Evolutionary conservation across 1,140 invertebrate genomes (phyloP).

Genomic region (Bombus sylvicola): DNA sequence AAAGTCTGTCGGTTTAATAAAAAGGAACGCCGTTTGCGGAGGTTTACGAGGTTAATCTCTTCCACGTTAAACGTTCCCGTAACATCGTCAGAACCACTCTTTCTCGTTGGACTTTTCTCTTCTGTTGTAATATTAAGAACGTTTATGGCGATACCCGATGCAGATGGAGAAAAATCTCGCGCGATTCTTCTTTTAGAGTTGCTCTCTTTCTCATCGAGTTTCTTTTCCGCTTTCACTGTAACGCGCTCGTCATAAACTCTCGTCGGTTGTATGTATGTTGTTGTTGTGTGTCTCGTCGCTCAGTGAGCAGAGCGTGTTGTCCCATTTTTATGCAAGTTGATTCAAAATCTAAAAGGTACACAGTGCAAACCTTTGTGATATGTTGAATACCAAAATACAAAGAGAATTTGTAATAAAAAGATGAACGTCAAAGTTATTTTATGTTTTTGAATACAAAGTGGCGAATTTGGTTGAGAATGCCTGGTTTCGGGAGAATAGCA

Average conservation of each 20-base stretch:
- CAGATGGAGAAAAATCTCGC: background rate
- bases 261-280: background rate
- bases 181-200: background rate
- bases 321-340: background rate
- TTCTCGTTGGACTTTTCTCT: background rate
- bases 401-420: background rate
- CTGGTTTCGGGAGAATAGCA: too few species aligned
- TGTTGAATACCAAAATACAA: background rate
- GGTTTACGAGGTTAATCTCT: background rate
- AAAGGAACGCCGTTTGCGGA: background rate
- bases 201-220: background rate
- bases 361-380: background rate
- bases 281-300: too few species aligned
- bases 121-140: background rate
- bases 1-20: conserved; percentile 21
- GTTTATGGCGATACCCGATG: background rate
- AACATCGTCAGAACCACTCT: too few species aligned
- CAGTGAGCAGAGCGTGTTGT: background rate
- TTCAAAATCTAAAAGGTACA: background rate
- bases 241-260: background rate
- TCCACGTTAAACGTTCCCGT: conserved; percentile 16
- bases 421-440: background rate
- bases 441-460: too few species aligned
- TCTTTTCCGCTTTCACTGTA: background rate
- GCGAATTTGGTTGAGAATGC: too few species aligned